These are phyloP conservation scores for Melitaea athalia DNA, from an alignment of 2,888 invertebrate species.

Conservation along the genomic window DNA sequence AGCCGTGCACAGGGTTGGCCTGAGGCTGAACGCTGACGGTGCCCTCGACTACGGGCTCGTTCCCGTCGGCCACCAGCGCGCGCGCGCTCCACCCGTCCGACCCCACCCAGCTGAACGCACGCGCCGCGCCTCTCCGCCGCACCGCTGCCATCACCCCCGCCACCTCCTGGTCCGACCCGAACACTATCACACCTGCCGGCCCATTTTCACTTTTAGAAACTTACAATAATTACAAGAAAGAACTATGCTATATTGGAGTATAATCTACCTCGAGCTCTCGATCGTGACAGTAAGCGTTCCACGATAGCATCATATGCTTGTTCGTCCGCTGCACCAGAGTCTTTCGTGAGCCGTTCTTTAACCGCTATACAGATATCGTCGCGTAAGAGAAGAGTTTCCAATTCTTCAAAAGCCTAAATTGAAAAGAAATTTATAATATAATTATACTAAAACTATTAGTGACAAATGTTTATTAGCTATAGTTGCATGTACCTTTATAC, in stretches of 20 bases:
- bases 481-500: constrained; percentile 88
- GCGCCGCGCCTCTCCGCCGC: constrained; percentile 90
- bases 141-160: constrained; percentile 97
- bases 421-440: background rate
- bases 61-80: constrained; percentile 91
- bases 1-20: constrained; percentile 93
- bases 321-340: constrained; percentile 96
- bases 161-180: constrained; percentile 98
- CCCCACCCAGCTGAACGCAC: constrained; percentile 96
- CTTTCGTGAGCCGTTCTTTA: constrained; percentile 96
- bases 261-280: constrained; percentile 89
- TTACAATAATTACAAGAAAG: too few relatives aligned
- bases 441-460: background rate
- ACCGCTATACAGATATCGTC: constrained; percentile 96
- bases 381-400: constrained; percentile 91
- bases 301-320: constrained; percentile 94
- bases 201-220: too few relatives aligned
- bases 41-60: constrained; percentile 88
- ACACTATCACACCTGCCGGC: constrained; percentile 93
- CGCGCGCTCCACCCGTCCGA: constrained; percentile 98
- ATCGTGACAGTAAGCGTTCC: constrained; percentile 89
- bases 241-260: background rate
- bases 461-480: background rate
- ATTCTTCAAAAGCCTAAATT: constrained; percentile 86
- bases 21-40: constrained; percentile 97